Percentiles rank a stretch among this genome's conserved stretches.
Evolutionary conservation across 1,140 invertebrate genomes (phyloP).

Genomic region (Papilio glaucus): DNA sequence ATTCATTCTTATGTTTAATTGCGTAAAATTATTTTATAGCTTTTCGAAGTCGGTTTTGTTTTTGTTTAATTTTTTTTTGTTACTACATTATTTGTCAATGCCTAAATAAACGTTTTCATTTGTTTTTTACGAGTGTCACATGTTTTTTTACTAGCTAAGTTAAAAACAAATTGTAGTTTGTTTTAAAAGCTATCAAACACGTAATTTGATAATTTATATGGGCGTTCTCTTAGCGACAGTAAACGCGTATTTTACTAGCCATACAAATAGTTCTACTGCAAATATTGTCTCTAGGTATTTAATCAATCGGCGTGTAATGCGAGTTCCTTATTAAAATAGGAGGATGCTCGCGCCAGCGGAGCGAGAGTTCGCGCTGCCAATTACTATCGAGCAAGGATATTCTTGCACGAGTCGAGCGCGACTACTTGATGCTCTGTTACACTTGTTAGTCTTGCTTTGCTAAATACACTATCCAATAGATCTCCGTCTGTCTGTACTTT

Average conservation of each 20-base stretch:
- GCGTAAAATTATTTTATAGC: too few species aligned
- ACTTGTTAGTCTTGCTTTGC: background rate
- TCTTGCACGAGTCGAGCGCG: background rate
- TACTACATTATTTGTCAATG: background rate
- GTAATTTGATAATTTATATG: background rate
- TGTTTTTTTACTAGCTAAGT: background rate
- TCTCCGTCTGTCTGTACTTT: too few species aligned
- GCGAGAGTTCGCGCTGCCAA: slow-evolving; percentile 48
- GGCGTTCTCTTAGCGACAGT: background rate
- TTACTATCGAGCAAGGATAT: slow-evolving; percentile 40
- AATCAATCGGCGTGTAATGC: slow-evolving; percentile 46
- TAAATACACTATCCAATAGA: background rate
- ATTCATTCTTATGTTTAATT: too few species aligned
- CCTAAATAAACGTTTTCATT: too few species aligned
- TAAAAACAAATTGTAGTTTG: background rate
- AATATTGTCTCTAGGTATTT: slow-evolving; percentile 24
- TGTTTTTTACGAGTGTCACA: too few species aligned
- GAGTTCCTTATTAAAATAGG: slow-evolving; percentile 43
- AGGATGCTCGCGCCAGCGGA: slow-evolving; percentile 51
- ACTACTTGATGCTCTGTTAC: background rate
- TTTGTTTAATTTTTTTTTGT: too few species aligned
- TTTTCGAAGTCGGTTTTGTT: too few species aligned
- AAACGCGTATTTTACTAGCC: background rate
- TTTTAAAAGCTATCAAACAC: background rate
- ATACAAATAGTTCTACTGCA: background rate